Evolutionary conservation across 2,888 invertebrate genomes (phyloP).

Genomic region (Hyppa rectilinea): DNA sequence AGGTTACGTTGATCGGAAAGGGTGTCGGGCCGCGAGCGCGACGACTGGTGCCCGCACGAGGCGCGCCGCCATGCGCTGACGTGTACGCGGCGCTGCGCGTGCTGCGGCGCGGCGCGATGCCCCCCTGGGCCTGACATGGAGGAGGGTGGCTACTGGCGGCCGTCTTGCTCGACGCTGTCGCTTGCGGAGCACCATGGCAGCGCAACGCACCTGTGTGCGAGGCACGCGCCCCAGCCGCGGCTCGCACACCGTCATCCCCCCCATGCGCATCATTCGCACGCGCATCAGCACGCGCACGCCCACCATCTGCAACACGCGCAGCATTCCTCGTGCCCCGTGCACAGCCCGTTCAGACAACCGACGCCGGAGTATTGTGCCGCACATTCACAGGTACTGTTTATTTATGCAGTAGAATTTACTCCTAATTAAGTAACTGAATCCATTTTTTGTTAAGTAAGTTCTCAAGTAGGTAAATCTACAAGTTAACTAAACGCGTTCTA

Average conservation of each 20-base stretch:
- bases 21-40: slow-evolving; percentile 90
- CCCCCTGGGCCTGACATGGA: slow-evolving; percentile 88
- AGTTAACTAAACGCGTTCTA: not conserved
- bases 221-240: slow-evolving; percentile 84
- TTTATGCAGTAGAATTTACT: slow-evolving; percentile 1
- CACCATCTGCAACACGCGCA: slow-evolving; percentile 86
- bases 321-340: slow-evolving; percentile 92
- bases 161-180: slow-evolving; percentile 89
- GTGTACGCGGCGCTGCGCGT: slow-evolving; percentile 89
- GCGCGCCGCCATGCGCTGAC: slow-evolving; percentile 90
- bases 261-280: slow-evolving; percentile 83
- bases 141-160: slow-evolving; percentile 89
- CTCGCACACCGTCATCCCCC: slow-evolving; percentile 85
- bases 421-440: not conserved
- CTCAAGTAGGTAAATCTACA: too few relatives aligned
- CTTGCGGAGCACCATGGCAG: slow-evolving; percentile 88
- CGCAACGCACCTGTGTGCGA: slow-evolving; percentile 86
- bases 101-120: slow-evolving; percentile 90
- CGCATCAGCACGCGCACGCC: slow-evolving; percentile 88
- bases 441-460: not conserved
- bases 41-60: slow-evolving; percentile 90
- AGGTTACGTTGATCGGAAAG: slow-evolving; percentile 82
- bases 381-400: slow-evolving; percentile 83
- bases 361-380: slow-evolving; percentile 88
- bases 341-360: slow-evolving; percentile 93